phyloP scores from a whole-genome alignment of 2,113 vertebrate species.

The Sceloporus undulatus region DNA sequence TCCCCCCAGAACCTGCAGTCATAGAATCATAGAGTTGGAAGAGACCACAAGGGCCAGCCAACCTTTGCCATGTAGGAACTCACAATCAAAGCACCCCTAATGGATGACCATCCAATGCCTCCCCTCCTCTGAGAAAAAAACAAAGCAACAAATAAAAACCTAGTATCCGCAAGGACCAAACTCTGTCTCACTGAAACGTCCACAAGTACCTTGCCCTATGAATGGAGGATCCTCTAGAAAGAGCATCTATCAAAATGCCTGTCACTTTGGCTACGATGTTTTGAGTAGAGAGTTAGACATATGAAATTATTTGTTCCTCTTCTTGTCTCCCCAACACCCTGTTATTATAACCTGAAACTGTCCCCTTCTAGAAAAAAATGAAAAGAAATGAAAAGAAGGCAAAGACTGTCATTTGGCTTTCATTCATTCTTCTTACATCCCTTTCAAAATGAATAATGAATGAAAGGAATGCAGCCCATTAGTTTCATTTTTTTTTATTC shows the following conservation, averaged over 20 bases:
- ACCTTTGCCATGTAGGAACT: too few species aligned
- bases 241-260: not conserved
- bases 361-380: not conserved
- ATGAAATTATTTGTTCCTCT: not conserved
- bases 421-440: not conserved
- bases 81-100: too few species aligned
- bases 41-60: too few species aligned
- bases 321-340: not conserved
- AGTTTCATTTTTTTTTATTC: not conserved
- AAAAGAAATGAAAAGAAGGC: not conserved
- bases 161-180: too few species aligned
- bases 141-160: too few species aligned
- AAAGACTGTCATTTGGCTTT: not conserved
- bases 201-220: not conserved
- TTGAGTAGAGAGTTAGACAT: not conserved
- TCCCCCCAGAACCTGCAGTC: too few species aligned
- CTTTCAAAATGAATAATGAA: not conserved
- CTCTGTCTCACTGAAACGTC: not conserved
- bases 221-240: not conserved
- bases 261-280: not conserved
- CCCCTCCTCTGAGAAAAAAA: too few species aligned
- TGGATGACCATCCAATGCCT: too few species aligned
- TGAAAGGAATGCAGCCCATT: not conserved
- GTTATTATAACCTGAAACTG: not conserved
- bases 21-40: too few species aligned